Percentiles rank a stretch among this genome's conserved stretches.
phyloP scores from a whole-genome alignment of 2,888 invertebrate genomes.

The Conistra vaccinii region DNA sequence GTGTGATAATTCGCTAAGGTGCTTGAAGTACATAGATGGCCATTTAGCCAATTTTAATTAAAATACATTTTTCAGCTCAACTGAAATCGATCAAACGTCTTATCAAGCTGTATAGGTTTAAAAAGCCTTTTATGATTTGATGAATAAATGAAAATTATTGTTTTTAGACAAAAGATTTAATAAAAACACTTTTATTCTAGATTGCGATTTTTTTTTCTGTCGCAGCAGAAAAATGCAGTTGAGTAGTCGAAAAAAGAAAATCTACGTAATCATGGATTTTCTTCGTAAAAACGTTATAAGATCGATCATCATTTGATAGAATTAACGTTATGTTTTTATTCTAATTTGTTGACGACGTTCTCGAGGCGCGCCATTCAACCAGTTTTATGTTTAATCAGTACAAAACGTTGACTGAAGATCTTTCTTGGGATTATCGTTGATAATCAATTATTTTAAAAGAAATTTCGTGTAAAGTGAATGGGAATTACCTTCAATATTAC shows the following conservation, averaged over 20 bases:
- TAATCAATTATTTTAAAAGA: slow-evolving; percentile 5
- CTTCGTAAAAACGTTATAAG: too few species aligned
- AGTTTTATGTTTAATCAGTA: slow-evolving; percentile 16
- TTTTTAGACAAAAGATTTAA: neutral
- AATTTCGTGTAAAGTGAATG: neutral
- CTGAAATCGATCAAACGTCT: neutral
- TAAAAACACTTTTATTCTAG: too few species aligned
- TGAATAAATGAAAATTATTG: neutral
- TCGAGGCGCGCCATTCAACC: slow-evolving; percentile 8
- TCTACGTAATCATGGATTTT: neutral
- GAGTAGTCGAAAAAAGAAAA: neutral
- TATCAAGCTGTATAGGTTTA: neutral
- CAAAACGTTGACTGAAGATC: slow-evolving; percentile 4
- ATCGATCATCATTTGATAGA: neutral
- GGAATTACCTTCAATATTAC: neutral
- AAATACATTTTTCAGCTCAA: neutral
- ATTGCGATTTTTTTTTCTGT: too few species aligned
- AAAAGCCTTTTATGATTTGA: neutral
- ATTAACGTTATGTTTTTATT: neutral
- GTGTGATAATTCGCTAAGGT: slow-evolving; percentile 37
- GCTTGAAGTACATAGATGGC: neutral
- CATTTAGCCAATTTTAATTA: neutral
- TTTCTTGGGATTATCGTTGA: neutral
- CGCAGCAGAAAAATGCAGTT: too few species aligned
- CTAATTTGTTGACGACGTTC: slow-evolving; percentile 7